A percentile compares a stretch with the other conserved stretches of the same genome.
Evolutionary conservation across 2,797 vertebrate species (phyloP).

Genomic region (Hafferia zeledoni): DNA sequence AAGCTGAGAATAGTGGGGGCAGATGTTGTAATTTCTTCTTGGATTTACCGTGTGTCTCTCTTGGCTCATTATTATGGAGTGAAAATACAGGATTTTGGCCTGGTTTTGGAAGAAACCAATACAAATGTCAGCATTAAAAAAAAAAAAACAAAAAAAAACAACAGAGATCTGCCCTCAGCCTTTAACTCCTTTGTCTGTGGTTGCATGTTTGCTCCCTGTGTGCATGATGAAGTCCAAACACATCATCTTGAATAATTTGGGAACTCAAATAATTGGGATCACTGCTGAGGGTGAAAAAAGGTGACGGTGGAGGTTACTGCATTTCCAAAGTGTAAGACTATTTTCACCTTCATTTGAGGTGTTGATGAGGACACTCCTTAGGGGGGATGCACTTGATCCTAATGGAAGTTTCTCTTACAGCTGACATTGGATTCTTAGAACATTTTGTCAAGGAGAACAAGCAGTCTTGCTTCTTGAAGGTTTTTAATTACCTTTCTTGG

Average conservation of each 20-base stretch:
- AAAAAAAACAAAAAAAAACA: background rate
- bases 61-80: background rate
- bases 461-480: background rate
- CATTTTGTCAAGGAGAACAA: background rate
- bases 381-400: background rate
- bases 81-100: background rate
- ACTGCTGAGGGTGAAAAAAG: background rate
- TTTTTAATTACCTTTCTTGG: background rate
- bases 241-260: background rate
- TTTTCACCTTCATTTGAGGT: background rate
- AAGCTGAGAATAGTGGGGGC: background rate
- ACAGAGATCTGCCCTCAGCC: background rate
- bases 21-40: constrained; percentile 13
- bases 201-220: background rate
- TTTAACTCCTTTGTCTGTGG: background rate
- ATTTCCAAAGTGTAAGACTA: background rate
- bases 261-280: background rate
- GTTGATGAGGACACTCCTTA: background rate
- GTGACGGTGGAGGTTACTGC: background rate
- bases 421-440: background rate
- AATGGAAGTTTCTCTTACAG: background rate
- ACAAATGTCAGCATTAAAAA: background rate
- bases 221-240: background rate
- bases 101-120: background rate
- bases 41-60: background rate